Evolutionary conservation across 2,888 invertebrate genomes (phyloP).

Genomic region (Campoplex capitator): DNA sequence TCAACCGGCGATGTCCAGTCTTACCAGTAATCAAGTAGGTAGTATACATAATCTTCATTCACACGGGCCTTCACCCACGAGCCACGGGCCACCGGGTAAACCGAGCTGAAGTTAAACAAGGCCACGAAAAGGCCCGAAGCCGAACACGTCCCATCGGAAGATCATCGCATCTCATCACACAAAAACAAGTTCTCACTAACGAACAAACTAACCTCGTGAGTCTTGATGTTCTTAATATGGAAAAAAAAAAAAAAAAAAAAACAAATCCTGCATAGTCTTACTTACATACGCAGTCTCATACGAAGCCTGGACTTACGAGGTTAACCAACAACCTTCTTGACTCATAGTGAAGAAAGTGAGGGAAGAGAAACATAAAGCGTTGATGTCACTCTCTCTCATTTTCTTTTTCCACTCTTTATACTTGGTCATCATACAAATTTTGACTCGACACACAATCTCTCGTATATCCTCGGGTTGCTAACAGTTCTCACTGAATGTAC

Average conservation of each 20-base stretch:
- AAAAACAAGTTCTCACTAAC: background rate
- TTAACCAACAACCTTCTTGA: background rate
- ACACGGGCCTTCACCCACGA: conserved; percentile 79
- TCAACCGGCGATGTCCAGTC: conserved; percentile 78
- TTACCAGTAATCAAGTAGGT: conserved; percentile 79
- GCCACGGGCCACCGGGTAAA: conserved; percentile 79
- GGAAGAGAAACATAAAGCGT: background rate
- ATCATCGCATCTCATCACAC: conserved; percentile 51
- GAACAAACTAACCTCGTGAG: background rate
- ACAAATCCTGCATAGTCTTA: background rate
- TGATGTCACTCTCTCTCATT: conserved; percentile 1
- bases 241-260: background rate
- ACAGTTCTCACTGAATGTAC: background rate
- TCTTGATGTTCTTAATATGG: background rate
- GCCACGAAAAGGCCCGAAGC: conserved; percentile 57
- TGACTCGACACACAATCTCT: conserved; percentile 8
- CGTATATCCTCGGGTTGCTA: conserved; percentile 1
- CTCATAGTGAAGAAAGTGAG: background rate
- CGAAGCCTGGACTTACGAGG: background rate
- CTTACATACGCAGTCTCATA: background rate
- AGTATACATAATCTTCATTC: conserved; percentile 79
- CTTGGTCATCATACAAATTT: conserved; percentile 1
- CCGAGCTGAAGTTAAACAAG: conserved; percentile 80
- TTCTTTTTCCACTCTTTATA: conserved; percentile 25
- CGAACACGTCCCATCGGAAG: conserved; percentile 60